These are phyloP conservation scores for Hylaeus volcanicus DNA, from an alignment of 1,140 invertebrate genomes.

Conservation along the genomic window DNA sequence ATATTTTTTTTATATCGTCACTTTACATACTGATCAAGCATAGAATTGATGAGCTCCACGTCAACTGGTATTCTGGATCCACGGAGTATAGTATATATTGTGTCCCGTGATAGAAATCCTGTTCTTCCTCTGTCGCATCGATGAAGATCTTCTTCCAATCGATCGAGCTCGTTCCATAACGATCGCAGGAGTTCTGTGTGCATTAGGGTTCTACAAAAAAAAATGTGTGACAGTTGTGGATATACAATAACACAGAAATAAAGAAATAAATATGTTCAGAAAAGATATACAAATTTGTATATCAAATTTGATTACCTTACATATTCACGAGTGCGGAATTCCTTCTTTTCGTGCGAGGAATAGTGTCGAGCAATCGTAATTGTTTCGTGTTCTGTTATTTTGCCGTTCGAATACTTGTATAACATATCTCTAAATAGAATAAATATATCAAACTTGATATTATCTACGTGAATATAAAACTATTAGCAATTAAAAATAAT, in stretches of 20 bases:
- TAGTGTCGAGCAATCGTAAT: conserved; percentile 87
- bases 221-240: neutral
- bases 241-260: neutral
- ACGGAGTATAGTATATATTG: conserved; percentile 83
- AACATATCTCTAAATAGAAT: conserved; percentile 80
- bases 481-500: neutral
- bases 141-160: conserved; percentile 84
- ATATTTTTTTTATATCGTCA: neutral
- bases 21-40: conserved; percentile 83
- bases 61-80: conserved; percentile 85
- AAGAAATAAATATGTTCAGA: neutral
- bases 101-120: conserved; percentile 81
- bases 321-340: conserved; percentile 78
- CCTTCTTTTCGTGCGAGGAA: conserved; percentile 72
- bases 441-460: neutral
- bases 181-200: conserved; percentile 85
- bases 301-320: conserved; percentile 71
- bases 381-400: conserved; percentile 89
- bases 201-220: conserved; percentile 80
- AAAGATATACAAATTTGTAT: no score
- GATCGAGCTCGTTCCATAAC: conserved; percentile 85
- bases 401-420: conserved; percentile 82
- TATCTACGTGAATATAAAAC: no score
- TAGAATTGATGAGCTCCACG: conserved; percentile 84
- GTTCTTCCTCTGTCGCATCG: conserved; percentile 83